Base-by-base conservation (phyloP, 2,113 vertebrate species). In the Craseonycteris thonglongyai region DNA sequence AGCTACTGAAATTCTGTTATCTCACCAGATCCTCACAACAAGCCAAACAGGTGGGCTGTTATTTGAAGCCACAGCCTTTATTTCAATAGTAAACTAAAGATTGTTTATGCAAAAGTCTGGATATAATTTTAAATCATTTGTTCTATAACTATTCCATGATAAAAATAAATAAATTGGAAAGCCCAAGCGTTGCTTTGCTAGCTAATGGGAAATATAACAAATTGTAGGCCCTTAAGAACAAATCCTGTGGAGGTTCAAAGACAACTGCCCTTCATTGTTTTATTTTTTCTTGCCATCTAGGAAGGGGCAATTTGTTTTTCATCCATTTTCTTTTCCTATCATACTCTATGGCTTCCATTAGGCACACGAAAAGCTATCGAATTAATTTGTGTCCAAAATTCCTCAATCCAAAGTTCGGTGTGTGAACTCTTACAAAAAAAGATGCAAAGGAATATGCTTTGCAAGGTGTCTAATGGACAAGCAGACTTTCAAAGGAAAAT, bases 121-220 rank as follows among this genome's bases (percentile, higher is more conserved):
- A 94, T 68, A 78, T 22, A 84, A 82, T 80, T 90, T 83, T 72
- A 95, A 92, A 89, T 91, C 35, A 92, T 88, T 68, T 95, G 63
- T 65, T 90, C 28, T 86, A 66, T 56, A 83, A 91, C 90, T 89
- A 93, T 82, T 94, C 14, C 13, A 86, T 19, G 24, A 79, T 82
- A 2, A 56, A 54, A 90, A 65, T 42, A 2, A 15, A 35, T 59
- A 69, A 79, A 56, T n/a, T 56, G 45, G 19, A 47, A 68, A 66
- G 4, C 10, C 26, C 30, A 71, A 87, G 58, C 13, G 18, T 4
- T 91, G 42, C 45, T 81, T 58, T 74, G 45, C 51, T 47, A 93
- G 59, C 26, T 88, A 85, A 88, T 86, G 75, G 40, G 61, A 40
- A 88, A 95, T 94, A 90, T 33, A 93, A 68, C 35, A 93, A 68